phyloP scores from a whole-genome alignment of 1,140 invertebrate species.

The Megathymus violae region DNA sequence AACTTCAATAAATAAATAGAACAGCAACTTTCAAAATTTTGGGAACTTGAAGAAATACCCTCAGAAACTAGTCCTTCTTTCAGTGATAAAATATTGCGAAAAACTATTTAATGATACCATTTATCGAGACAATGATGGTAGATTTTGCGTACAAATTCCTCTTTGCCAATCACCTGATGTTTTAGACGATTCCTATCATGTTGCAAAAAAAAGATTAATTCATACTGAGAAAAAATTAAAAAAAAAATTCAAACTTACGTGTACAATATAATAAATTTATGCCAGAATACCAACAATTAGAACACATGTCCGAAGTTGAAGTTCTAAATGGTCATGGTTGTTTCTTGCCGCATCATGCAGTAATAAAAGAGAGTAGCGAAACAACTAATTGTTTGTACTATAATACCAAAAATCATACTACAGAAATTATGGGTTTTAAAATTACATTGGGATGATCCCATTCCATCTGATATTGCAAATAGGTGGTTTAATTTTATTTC shows the following conservation, averaged over 20 bases:
- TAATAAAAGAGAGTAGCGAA: slow-evolving; percentile 23
- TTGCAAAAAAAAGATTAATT: slow-evolving; percentile 13
- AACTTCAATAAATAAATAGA: slow-evolving; percentile 12
- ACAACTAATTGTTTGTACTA: no score
- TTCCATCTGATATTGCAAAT: slow-evolving; percentile 8
- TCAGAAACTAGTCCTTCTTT: not conserved
- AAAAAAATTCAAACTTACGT: slow-evolving; percentile 3
- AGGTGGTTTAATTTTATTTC: slow-evolving; percentile 3
- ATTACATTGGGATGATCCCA: slow-evolving; percentile 24
- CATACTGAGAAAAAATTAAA: not conserved
- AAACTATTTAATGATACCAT: slow-evolving; percentile 14
- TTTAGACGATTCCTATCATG: slow-evolving; percentile 15
- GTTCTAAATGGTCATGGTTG: not conserved
- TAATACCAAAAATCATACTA: slow-evolving; percentile 17
- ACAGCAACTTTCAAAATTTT: slow-evolving; percentile 11
- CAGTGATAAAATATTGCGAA: not conserved
- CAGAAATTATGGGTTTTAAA: slow-evolving; percentile 9
- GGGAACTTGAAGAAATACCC: slow-evolving; percentile 16
- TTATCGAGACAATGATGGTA: slow-evolving; percentile 1
- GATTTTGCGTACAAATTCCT: slow-evolving; percentile 19
- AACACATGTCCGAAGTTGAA: not conserved
- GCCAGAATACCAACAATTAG: slow-evolving; percentile 7
- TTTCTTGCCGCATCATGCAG: slow-evolving; percentile 12
- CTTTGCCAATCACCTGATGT: slow-evolving; percentile 3
- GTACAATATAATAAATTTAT: slow-evolving; percentile 8